Evolutionary conservation across 1,140 invertebrate genomes (phyloP).

Genomic region (Drosophila takahashii): DNA sequence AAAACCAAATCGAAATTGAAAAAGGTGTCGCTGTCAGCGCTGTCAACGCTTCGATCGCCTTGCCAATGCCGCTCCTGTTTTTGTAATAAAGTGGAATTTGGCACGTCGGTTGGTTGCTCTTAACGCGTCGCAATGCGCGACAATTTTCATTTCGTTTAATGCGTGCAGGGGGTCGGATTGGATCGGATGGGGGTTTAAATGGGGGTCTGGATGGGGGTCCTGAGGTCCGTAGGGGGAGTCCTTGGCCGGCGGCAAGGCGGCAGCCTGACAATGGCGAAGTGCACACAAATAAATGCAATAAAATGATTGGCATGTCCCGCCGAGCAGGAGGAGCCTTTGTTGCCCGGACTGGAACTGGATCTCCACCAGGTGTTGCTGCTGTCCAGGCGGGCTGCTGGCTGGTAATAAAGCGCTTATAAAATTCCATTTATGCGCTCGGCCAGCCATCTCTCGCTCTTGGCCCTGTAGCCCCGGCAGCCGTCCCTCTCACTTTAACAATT

Average conservation of each 20-base stretch:
- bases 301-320: conserved; percentile 78
- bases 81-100: conserved; percentile 81
- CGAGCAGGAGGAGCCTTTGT: conserved; percentile 52
- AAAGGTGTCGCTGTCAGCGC: conserved; percentile 77
- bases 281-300: conserved; percentile 82
- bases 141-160: conserved; percentile 82
- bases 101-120: conserved; percentile 71
- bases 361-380: conserved; percentile 56
- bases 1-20: conserved; percentile 80
- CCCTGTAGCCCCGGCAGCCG: not conserved
- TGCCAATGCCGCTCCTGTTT: conserved; percentile 35
- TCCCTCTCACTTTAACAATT: conserved; percentile 58
- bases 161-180: conserved; percentile 50
- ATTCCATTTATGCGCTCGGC: conserved; percentile 72
- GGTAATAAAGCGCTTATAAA: conserved; percentile 82
- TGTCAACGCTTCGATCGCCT: conserved; percentile 47
- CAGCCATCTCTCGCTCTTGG: conserved; percentile 4
- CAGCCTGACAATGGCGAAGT: conserved; percentile 74
- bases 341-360: conserved; percentile 13
- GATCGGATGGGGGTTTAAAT: not conserved
- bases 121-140: conserved; percentile 67
- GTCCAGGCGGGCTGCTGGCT: conserved; percentile 24
- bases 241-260: conserved; percentile 6
- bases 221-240: not conserved
- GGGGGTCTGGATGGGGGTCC: not conserved